Evolutionary conservation across 2,888 invertebrate species (phyloP).

Genomic region (Rhagonycha lutea): DNA sequence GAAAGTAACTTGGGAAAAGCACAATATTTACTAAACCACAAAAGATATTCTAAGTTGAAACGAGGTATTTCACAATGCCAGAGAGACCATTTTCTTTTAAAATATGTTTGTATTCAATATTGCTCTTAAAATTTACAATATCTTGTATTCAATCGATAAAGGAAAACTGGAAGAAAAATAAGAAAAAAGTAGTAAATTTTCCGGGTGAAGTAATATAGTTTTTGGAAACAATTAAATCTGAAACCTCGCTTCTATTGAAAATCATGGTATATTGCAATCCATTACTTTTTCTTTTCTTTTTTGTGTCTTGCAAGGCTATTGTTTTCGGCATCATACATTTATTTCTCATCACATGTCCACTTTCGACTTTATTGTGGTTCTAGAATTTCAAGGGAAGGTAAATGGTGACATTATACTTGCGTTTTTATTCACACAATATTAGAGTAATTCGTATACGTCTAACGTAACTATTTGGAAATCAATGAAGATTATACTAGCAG

Average conservation of each 20-base stretch:
- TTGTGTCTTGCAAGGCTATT: background rate
- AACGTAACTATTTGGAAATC: conserved; percentile 12
- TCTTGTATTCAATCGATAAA: background rate
- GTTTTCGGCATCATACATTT: conserved; percentile 2
- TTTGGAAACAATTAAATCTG: conserved; percentile 1
- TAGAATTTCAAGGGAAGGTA: background rate
- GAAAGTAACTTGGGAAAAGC: background rate
- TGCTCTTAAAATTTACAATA: background rate
- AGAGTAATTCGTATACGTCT: background rate
- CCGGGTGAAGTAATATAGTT: background rate
- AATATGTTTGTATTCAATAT: background rate
- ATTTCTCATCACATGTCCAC: background rate
- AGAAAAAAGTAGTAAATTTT: background rate
- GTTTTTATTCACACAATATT: background rate
- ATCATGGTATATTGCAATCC: background rate
- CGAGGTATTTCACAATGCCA: background rate
- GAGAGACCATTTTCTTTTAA: background rate
- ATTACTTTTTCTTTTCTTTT: conserved; percentile 3
- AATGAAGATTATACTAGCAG: conserved; percentile 3
- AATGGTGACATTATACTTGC: background rate
- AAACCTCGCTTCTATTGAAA: background rate
- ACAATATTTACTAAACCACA: background rate
- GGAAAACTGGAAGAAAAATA: background rate
- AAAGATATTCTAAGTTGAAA: background rate
- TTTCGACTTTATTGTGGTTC: background rate